These are phyloP conservation scores for Eustalomyia histrio DNA, from an alignment of 2,888 invertebrate genomes.

Conservation along the genomic window DNA sequence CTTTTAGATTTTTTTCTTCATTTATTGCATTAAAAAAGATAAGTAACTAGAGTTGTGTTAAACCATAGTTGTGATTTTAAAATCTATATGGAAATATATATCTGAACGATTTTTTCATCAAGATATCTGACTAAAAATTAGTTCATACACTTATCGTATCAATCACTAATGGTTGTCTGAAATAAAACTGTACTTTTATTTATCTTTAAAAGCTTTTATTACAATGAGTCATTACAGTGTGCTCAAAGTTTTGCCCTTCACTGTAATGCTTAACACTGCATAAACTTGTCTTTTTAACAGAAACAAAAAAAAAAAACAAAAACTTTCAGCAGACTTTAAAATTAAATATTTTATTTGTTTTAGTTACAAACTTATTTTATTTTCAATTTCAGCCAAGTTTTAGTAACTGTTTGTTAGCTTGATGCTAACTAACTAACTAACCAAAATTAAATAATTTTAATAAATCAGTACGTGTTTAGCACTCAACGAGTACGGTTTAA, in stretches of 20 bases:
- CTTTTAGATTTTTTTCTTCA: too few relatives aligned
- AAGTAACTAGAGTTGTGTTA: too few relatives aligned
- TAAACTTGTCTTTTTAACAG: constrained; percentile 45
- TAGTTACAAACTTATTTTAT: constrained; percentile 45
- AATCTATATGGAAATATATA: too few relatives aligned
- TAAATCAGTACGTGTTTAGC: constrained; percentile 74
- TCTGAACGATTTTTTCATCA: too few relatives aligned
- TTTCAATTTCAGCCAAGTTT: constrained; percentile 30
- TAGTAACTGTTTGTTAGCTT: constrained; percentile 39
- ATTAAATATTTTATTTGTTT: constrained; percentile 46
- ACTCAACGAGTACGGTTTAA: constrained; percentile 71
- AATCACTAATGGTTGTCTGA: too few relatives aligned
- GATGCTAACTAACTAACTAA: constrained; percentile 42
- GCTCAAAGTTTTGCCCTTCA: constrained; percentile 11
- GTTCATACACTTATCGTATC: too few relatives aligned
- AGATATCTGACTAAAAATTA: too few relatives aligned
- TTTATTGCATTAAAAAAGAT: too few relatives aligned
- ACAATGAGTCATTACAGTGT: neutral
- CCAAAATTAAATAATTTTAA: constrained; percentile 67
- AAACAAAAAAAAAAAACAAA: constrained; percentile 27
- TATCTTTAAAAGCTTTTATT: neutral
- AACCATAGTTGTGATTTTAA: too few relatives aligned
- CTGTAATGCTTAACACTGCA: constrained; percentile 31
- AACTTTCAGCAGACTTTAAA: constrained; percentile 35
- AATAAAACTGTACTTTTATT: too few relatives aligned